A percentile compares a stretch with the other conserved stretches of the same genome.
Evolutionary conservation across 2,888 invertebrate genomes (phyloP).

Genomic region (Drosophila prolongata): DNA sequence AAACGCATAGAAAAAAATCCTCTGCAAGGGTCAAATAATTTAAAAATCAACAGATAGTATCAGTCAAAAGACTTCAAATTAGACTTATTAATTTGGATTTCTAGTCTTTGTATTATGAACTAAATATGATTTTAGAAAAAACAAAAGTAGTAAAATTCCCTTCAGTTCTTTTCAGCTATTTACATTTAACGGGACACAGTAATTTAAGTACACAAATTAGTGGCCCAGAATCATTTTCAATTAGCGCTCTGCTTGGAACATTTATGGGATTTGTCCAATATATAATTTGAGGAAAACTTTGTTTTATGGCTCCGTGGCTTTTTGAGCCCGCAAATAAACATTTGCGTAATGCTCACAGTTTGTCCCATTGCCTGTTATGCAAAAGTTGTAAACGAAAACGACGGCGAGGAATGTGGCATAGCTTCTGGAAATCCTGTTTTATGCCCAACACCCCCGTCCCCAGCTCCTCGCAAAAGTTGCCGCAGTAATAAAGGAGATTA

Average conservation of each 20-base stretch:
- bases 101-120: too few relatives aligned
- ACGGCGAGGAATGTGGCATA: conserved; percentile 22
- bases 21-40: too few relatives aligned
- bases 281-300: conserved; percentile 71
- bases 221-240: conserved; percentile 58
- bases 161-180: not conserved
- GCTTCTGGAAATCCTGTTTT: conserved; percentile 65
- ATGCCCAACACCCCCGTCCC: conserved; percentile 44
- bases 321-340: conserved; percentile 64
- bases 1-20: too few relatives aligned
- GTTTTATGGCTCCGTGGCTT: conserved; percentile 73
- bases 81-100: too few relatives aligned
- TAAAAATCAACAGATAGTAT: too few relatives aligned
- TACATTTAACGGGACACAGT: conserved; percentile 31
- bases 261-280: conserved; percentile 53
- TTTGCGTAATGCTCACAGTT: conserved; percentile 71
- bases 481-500: conserved; percentile 79
- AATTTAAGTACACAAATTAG: conserved; percentile 27
- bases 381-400: conserved; percentile 66
- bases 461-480: conserved; percentile 63
- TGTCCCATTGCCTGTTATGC: conserved; percentile 65
- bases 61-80: too few relatives aligned
- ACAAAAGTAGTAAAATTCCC: not conserved
- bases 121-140: too few relatives aligned
- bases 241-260: conserved; percentile 54